Evolutionary conservation across 2,888 invertebrate species (phyloP), one percentile per base, ranked within the genome.

Genomic region (Athalia cordata): DNA sequence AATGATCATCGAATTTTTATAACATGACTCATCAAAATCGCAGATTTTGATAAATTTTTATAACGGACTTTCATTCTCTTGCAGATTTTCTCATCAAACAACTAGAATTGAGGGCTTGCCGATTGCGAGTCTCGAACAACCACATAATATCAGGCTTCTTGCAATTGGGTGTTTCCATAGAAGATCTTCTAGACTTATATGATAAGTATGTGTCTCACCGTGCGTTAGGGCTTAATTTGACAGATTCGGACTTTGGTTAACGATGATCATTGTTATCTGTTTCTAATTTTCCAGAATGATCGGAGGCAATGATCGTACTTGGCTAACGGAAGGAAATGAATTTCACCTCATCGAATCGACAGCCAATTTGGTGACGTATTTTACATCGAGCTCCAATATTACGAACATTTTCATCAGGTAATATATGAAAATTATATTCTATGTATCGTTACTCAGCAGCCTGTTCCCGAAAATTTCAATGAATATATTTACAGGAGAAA

Each of bases 251-350:
- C 47, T 78, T 62, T 47, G 64, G 7, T 67, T 6, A 57, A 9
- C 47, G 0, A n/a, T 49, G 67, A 72, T 81, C 61, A 66, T 79
- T 59, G 62, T 61, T 49, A 59, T 79, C 61, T 77, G 70, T 79
- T 77, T 72, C 61, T 80, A 11, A 72, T 72, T 82, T 89, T 89
- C 67, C 81, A 95, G 95, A 87, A 91, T 95, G 92, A 94, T 94
- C 87, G 94, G 95, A 82, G 94, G 94, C 87, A 95, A 96, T 91
- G 97, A 97, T 89, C 94, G 95, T 77, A 94, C 95, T 84, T 98
- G 98, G 97, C 93, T 95, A 79, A 94, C 94, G 29, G 94, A 95
- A 90, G 95, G 96, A 77, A 95, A 96, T 87, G 97, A 97, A 90
- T 94, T 95, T 88, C 97, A 98, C 92, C 92, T 97, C 81, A 94